These are phyloP conservation scores for Spheniscus humboldti DNA, from an alignment of 2,797 vertebrate species.

Conservation along the genomic window DNA sequence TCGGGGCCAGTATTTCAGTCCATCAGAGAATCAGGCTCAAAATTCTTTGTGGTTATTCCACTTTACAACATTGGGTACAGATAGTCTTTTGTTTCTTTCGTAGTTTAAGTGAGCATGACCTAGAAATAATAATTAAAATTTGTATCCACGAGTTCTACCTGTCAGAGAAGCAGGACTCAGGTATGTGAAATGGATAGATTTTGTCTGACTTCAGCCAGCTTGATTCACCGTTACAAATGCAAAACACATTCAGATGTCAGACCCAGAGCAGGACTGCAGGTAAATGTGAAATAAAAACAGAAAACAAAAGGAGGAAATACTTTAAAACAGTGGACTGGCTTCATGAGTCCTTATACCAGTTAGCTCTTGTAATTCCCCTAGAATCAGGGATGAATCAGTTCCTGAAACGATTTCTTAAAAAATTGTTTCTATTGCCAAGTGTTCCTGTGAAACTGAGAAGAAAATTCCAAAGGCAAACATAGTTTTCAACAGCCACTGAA, in stretches of 20 bases:
- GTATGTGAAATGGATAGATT: slow-evolving; percentile 4
- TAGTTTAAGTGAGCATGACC: slow-evolving; percentile 28
- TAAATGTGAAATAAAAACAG: background rate
- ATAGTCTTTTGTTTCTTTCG: slow-evolving; percentile 47
- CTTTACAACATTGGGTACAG: background rate
- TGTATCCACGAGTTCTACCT: background rate
- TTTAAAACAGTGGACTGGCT: background rate
- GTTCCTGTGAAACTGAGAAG: slow-evolving; percentile 10
- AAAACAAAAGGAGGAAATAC: slow-evolving; percentile 3
- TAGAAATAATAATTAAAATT: slow-evolving; percentile 57
- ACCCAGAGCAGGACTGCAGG: background rate
- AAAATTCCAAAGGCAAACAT: slow-evolving; percentile 29
- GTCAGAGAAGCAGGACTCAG: slow-evolving; percentile 8
- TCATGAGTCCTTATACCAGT: background rate
- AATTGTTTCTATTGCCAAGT: slow-evolving; percentile 6
- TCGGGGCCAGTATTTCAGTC: background rate
- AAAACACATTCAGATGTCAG: background rate
- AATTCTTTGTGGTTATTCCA: slow-evolving; percentile 11
- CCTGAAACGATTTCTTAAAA: slow-evolving; percentile 37
- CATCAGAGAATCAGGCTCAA: background rate
- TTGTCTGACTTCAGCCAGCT: background rate
- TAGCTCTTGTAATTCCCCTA: background rate
- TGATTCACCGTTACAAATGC: slow-evolving; percentile 18
- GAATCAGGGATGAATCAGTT: slow-evolving; percentile 42
- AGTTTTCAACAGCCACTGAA: background rate